Conservation (phyloP, 2,797 vertebrate species). For the Enteromius anoplus region DNA sequence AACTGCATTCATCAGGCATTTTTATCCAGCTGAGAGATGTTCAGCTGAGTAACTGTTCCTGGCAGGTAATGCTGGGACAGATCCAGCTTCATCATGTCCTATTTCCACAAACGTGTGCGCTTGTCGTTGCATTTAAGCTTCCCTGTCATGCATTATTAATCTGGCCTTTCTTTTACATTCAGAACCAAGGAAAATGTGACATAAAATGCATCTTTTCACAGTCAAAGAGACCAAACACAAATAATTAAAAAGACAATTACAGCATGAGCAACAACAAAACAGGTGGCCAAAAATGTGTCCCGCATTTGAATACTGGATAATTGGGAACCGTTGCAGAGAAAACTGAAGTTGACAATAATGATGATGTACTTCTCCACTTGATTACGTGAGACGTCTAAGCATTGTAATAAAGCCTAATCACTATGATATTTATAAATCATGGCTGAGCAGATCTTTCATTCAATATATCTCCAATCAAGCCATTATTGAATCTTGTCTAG, state of each 20-base stretch:
- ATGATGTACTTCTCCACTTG: constrained; percentile 10
- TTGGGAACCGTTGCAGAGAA: neutral
- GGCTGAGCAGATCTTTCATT: neutral
- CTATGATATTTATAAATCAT: constrained; percentile 22
- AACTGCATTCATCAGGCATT: neutral
- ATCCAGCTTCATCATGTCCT: constrained; percentile 12
- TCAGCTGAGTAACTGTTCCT: constrained; percentile 9
- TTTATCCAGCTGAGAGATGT: constrained; percentile 1
- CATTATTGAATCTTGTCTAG: constrained; percentile 7
- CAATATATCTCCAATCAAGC: constrained; percentile 16
- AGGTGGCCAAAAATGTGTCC: constrained; percentile 11
- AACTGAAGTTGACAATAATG: constrained; percentile 16
- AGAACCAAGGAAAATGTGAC: neutral
- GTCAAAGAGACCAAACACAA: constrained; percentile 15
- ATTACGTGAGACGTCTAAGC: constrained; percentile 1
- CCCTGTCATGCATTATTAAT: constrained; percentile 13
- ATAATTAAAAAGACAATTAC: constrained; percentile 24
- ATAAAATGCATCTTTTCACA: neutral
- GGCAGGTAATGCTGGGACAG: constrained; percentile 4
- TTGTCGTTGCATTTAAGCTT: constrained; percentile 21
- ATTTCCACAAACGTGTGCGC: neutral
- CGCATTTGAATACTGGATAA: neutral
- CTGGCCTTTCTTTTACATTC: constrained; percentile 16
- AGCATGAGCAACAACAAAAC: constrained; percentile 16
- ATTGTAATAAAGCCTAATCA: constrained; percentile 13